phyloP scores from a whole-genome alignment of 1,140 invertebrate genomes.

The Hirudo medicinalis region DNA sequence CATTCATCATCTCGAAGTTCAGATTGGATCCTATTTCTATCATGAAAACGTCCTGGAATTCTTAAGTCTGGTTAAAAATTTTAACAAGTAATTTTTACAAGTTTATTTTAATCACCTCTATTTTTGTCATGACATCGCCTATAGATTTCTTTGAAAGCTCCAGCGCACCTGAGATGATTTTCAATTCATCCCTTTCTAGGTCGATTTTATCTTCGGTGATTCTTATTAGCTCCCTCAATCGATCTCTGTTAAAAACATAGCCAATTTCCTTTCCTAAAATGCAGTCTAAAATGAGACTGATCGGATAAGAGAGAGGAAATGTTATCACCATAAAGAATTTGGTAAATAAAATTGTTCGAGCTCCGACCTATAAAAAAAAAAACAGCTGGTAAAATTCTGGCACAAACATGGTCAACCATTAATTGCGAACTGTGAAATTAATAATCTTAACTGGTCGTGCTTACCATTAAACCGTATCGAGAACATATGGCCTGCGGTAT shows the following conservation, averaged over 20 bases:
- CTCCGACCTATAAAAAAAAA: conserved; percentile 52
- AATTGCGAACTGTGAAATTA: neutral
- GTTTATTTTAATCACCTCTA: conserved; percentile 47
- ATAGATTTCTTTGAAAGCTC: conserved; percentile 82
- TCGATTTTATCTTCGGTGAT: conserved; percentile 46
- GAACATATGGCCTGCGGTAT: conserved; percentile 82
- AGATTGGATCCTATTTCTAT: conserved; percentile 68
- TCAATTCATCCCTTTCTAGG: conserved; percentile 85
- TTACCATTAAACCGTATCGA: conserved; percentile 71
- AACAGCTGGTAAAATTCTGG: neutral
- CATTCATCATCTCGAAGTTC: conserved; percentile 89
- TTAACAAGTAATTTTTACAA: neutral
- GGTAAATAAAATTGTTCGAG: conserved; percentile 81
- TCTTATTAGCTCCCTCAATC: conserved; percentile 78
- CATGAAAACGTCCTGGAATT: conserved; percentile 74
- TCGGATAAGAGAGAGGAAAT: conserved; percentile 84
- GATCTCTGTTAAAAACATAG: conserved; percentile 86
- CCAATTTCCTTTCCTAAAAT: conserved; percentile 85
- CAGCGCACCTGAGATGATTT: conserved; percentile 88
- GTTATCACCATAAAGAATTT: conserved; percentile 88
- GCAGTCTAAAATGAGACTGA: conserved; percentile 75
- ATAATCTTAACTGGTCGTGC: neutral
- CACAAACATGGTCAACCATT: neutral
- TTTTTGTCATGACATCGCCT: conserved; percentile 79
- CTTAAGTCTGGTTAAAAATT: too few relatives aligned